These are phyloP conservation scores for Heliconius erato DNA, from an alignment of 2,888 invertebrate genomes.

Conservation along the genomic window DNA sequence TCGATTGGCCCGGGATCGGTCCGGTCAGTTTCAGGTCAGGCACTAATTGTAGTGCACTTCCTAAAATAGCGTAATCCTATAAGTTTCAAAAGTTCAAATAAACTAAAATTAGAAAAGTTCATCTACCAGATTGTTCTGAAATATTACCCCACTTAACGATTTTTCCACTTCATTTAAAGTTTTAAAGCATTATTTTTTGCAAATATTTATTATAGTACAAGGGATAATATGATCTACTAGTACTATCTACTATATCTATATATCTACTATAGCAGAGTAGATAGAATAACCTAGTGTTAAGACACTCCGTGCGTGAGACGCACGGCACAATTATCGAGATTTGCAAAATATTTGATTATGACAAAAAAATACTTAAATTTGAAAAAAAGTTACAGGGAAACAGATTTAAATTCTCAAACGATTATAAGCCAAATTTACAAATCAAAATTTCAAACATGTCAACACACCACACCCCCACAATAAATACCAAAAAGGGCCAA, in stretches of 20 bases:
- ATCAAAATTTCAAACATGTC: conserved; percentile 1
- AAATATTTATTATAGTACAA: no score
- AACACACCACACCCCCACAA: conserved; percentile 22
- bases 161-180: background rate
- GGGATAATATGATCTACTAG: no score
- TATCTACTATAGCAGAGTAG: background rate
- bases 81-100: background rate
- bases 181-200: no score
- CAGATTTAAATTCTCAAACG: background rate
- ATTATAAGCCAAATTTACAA: background rate
- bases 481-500: conserved; percentile 18
- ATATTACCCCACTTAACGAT: background rate
- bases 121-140: background rate
- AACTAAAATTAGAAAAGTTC: background rate
- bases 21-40: conserved; percentile 37
- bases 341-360: background rate
- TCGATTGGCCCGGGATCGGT: conserved; percentile 32
- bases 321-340: background rate
- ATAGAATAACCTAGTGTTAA: background rate
- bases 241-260: no score
- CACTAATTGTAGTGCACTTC: conserved; percentile 22
- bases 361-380: background rate
- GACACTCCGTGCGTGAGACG: background rate
- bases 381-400: background rate
- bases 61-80: background rate